A percentile compares a stretch with the other conserved stretches of the same genome.
Evolutionary conservation across 2,797 vertebrate species (phyloP).

Genomic region (Pipistrellus pipistrellus): DNA sequence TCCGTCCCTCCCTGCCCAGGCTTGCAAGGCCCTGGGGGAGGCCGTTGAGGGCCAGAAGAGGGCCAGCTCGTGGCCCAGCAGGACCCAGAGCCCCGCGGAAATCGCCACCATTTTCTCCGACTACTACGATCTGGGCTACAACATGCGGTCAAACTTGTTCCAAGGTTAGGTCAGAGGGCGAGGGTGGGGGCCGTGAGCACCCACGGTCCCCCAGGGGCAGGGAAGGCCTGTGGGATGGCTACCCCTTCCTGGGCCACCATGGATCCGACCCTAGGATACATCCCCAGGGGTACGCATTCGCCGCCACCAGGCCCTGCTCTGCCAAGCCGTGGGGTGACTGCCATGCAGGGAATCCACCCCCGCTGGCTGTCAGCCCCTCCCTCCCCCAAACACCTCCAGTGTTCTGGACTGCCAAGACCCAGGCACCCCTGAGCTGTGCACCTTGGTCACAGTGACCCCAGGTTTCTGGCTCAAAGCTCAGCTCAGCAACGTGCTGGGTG

Average conservation of each 20-base stretch:
- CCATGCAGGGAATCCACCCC: accelerated
- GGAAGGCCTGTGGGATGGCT: not conserved
- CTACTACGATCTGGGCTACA: slow-evolving; percentile 86
- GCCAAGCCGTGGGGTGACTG: accelerated
- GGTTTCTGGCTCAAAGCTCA: slow-evolving; percentile 14
- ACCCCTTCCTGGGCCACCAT: not conserved
- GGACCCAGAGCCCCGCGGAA: slow-evolving; percentile 36
- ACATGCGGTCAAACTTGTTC: slow-evolving; percentile 87
- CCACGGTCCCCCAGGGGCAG: not conserved
- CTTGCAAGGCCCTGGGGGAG: slow-evolving; percentile 65
- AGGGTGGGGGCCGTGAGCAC: not conserved
- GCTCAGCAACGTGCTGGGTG: not conserved
- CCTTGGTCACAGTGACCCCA: not conserved
- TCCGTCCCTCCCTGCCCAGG: slow-evolving; percentile 73
- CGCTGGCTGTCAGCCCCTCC: not conserved
- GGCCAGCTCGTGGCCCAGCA: not conserved
- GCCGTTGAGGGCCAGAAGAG: slow-evolving; percentile 73
- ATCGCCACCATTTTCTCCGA: slow-evolving; percentile 77
- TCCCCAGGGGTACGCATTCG: no score
- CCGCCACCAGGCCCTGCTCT: accelerated
- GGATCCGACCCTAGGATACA: not conserved
- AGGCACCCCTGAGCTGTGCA: not conserved
- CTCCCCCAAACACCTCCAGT: not conserved
- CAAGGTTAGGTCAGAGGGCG: slow-evolving; percentile 85
- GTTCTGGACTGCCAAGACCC: not conserved